These are phyloP conservation scores for Dexiosoma caninum DNA, from an alignment of 2,888 invertebrate genomes.

Conservation along the genomic window DNA sequence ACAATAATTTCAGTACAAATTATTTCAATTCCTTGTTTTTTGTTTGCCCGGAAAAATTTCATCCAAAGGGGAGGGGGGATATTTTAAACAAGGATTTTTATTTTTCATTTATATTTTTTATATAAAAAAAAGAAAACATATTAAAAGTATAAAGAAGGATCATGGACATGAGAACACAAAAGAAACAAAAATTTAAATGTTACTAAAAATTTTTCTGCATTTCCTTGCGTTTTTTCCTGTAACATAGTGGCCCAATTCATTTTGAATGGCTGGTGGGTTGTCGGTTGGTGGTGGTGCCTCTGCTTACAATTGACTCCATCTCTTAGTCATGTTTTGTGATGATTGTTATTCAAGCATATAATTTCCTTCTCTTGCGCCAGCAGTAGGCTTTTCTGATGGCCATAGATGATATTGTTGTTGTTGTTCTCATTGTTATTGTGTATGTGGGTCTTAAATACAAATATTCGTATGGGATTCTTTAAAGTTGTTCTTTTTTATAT, in stretches of 20 bases:
- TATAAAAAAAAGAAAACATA: neutral
- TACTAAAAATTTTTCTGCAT: conserved; percentile 51
- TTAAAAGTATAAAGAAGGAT: conserved; percentile 34
- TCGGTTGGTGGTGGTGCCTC: neutral
- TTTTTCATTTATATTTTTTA: neutral
- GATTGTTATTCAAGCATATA: conserved; percentile 55
- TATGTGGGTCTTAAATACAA: neutral
- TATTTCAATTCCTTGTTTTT: conserved; percentile 10
- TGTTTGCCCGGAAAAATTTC: conserved; percentile 1
- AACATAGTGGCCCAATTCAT: conserved; percentile 51
- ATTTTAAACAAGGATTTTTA: conserved; percentile 3
- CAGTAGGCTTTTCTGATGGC: conserved; percentile 18
- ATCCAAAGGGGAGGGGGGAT: neutral
- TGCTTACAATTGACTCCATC: conserved; percentile 27
- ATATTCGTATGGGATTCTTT: neutral
- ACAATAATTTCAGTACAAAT: conserved; percentile 38
- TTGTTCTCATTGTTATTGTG: neutral
- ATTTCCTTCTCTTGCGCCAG: conserved; percentile 37
- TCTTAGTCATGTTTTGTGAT: conserved; percentile 43
- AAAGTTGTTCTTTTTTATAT: neutral
- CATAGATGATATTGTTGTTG: neutral
- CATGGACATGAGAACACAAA: conserved; percentile 20
- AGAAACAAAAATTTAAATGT: conserved; percentile 25
- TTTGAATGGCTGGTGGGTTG: conserved; percentile 17
- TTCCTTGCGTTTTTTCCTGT: conserved; percentile 49